A percentile compares a stretch with the other conserved stretches of the same genome.
Evolutionary conservation across 2,113 vertebrate species (phyloP).

Genomic region (Gadus macrocephalus): DNA sequence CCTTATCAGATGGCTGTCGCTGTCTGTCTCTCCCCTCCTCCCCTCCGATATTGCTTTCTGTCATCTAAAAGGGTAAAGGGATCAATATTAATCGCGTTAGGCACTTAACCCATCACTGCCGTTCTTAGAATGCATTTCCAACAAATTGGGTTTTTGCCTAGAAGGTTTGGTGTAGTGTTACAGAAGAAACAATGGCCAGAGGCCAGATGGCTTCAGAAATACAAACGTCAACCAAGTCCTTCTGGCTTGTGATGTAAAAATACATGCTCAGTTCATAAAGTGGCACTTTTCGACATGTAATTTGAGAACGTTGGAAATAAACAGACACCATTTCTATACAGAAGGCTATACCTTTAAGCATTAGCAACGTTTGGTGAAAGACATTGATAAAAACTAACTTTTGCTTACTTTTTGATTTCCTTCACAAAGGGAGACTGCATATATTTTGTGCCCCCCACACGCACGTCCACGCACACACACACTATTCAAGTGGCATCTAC

Average conservation of each 20-base stretch:
- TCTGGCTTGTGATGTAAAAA: not conserved
- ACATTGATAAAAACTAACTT: not conserved
- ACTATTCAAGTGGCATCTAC: slow-evolving; percentile 4
- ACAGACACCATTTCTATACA: too few relatives aligned
- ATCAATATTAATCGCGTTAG: slow-evolving; percentile 36
- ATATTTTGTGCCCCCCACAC: not conserved
- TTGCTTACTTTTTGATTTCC: not conserved
- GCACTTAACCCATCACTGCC: slow-evolving; percentile 23
- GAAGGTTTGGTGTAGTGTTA: slow-evolving; percentile 22
- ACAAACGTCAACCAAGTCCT: slow-evolving; percentile 6
- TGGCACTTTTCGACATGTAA: too few relatives aligned
- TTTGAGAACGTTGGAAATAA: too few relatives aligned
- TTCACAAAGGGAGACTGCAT: not conserved
- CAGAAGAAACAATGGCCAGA: slow-evolving; percentile 2
- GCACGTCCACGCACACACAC: not conserved
- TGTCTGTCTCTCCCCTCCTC: not conserved
- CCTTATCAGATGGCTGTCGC: not conserved
- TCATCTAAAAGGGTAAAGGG: slow-evolving; percentile 11
- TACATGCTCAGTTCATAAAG: not conserved
- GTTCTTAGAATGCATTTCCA: slow-evolving; percentile 24
- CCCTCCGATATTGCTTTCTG: not conserved
- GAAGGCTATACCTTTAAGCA: too few relatives aligned
- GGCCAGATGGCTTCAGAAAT: slow-evolving; percentile 7
- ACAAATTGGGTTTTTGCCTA: slow-evolving; percentile 21
- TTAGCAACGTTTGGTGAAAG: too few relatives aligned